Percentiles rank a stretch among this genome's conserved stretches.
These are phyloP conservation scores for Epinotia bilunana DNA, from an alignment of 2,888 invertebrate genomes.

Conservation along the genomic window DNA sequence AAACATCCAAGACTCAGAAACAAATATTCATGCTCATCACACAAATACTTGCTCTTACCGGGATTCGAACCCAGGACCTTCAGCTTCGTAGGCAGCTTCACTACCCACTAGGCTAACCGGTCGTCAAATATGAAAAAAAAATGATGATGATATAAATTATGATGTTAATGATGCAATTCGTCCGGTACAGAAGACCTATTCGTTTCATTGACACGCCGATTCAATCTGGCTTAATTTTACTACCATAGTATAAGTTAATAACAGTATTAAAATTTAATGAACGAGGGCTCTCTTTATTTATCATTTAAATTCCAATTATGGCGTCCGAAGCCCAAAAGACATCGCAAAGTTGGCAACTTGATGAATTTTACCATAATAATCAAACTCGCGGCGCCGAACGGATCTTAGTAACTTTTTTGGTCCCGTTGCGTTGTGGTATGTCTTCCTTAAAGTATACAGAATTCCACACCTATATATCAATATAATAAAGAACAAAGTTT, in stretches of 20 bases:
- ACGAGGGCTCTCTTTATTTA: not conserved
- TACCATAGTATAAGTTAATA: not conserved
- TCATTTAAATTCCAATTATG: conserved; percentile 21
- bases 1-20: too few species aligned
- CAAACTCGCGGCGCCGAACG: conserved; percentile 2
- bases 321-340: conserved; percentile 1
- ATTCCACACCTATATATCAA: not conserved
- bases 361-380: conserved; percentile 22
- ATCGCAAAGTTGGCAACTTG: conserved; percentile 8
- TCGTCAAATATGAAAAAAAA: too few species aligned
- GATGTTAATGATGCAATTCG: not conserved
- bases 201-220: not conserved
- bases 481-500: too few species aligned
- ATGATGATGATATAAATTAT: not conserved
- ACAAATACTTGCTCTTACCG: too few species aligned
- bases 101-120: too few species aligned
- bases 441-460: not conserved
- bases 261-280: not conserved
- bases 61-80: too few species aligned
- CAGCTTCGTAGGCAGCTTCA: too few species aligned
- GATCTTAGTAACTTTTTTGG: not conserved
- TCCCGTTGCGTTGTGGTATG: not conserved
- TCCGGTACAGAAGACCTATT: not conserved
- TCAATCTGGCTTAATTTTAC: not conserved
- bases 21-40: too few species aligned